Evolutionary conservation across 2,888 invertebrate genomes (phyloP), one percentile per base, ranked within the genome.

Genomic region (Villa cingulata): DNA sequence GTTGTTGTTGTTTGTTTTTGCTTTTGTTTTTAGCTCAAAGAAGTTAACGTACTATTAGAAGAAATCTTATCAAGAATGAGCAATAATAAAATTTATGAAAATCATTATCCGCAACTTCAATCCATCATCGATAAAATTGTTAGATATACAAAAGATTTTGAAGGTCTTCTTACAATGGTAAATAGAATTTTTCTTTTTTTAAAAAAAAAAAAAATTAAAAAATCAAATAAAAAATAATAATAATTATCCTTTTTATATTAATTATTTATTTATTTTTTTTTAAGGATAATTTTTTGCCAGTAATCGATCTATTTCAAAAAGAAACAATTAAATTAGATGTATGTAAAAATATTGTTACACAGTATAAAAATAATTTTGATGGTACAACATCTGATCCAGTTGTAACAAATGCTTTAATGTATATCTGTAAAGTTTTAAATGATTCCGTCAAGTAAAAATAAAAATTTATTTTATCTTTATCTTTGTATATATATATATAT

Each of bases 251-350:
- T 27, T 27, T 10, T 27, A 27, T 27, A 10, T 9, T 27, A 27
- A 27, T 9, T 4, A 4, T 27, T 10, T 32, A 12, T 2, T 32
- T 12, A 40, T 44, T 51, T 41, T 51, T 49, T 57, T 68, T 68
- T 32, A 64, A 88, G 86, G 89, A 91, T 51, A 86, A 91, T 58
- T 92, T 96, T 64, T 74, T 95, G 62, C 89, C 91, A 1, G 75
- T 92, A 47, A 72, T 96, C 46, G 92, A 95, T 68, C 72, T 95
- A 60, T 88, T 94, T 56, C 88, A 91, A 62, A 85, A 86, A 53
- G 86, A 90, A 55, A 79, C 76, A 37, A 77, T 84, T 1, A 84
- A 85, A 63, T 83, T 90, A 0, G 81, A 88, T 59, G 81, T 89
- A 48, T 88, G 88, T 57, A 90, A 88, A 66, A 80, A 76, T 41